Evolutionary conservation across 1,140 invertebrate species (phyloP), one percentile per base, ranked within the genome.

Genomic region (Caerostris darwini): DNA sequence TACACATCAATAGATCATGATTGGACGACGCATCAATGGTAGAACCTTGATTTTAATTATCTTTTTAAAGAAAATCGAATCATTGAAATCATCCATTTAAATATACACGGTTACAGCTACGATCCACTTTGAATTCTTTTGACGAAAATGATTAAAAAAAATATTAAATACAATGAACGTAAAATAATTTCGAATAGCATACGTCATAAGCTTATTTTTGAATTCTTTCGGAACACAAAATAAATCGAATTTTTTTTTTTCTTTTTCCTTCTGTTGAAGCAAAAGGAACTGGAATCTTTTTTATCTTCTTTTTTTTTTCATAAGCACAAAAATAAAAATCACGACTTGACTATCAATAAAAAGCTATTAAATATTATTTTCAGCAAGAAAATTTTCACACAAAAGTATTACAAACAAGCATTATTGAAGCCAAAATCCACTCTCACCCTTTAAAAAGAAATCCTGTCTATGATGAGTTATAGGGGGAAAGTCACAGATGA

Each of bases 11-110:
- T 56, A 10, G 50, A 67, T 88, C 6, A 61, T 94, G 92, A 94
- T 94, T 94, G 92, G 86, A 94, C 86, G 92, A 94, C 92, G 92
- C 92, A 94, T 94, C 92, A 94, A 64, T 61, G 92, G 8, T 81
- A 50, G 34, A 50, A 85, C 56, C 54, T 58, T 34, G n/a, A 85
- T 58, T 34, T 81, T 19, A 19, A n/a, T 58, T 56, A 58, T 58
- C 19, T 85, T 85, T 7, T 3, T 10, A 19, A 58, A 59, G 34
- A 2, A 53, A 82, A 82, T 14, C 34, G 34, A 85, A 85, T 3
- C 17, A 59, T 17, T 3, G 56, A 34, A 7, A 14, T 3, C 14
- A 58, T 59, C 57, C 83, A n/a, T 85, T 57, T n/a, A 34, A 17
- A 58, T 5, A 85, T 6, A 19, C 8, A 19, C 14, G 71, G 8